Conservation (phyloP, 2,797 vertebrate species). For the Cynodonichthys magdalenae region DNA sequence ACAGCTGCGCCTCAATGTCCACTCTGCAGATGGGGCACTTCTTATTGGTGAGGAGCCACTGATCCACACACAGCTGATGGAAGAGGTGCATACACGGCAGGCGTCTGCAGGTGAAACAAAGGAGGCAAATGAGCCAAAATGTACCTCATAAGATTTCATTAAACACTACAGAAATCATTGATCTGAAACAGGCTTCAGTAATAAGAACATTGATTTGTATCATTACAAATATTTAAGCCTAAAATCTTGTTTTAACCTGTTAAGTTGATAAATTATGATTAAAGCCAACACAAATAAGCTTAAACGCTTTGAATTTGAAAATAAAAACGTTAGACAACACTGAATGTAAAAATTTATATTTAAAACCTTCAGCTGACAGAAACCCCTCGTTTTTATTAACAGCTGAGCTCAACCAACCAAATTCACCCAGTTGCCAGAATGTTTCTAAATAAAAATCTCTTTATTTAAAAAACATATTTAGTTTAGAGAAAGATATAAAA, state of each 20-base stretch:
- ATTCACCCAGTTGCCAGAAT: too few species aligned
- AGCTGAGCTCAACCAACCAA: too few species aligned
- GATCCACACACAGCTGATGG: constrained; percentile 99
- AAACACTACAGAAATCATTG: background rate
- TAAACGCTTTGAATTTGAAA: too few species aligned
- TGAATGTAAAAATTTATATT: too few species aligned
- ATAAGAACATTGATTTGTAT: too few species aligned
- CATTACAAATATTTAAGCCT: too few species aligned
- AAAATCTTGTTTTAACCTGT: too few species aligned
- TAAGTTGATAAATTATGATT: too few species aligned
- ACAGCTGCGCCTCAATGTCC: constrained; percentile 99
- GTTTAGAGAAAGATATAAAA: too few species aligned
- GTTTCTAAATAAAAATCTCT: too few species aligned
- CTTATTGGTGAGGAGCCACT: constrained; percentile 99
- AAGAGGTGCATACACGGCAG: constrained; percentile 99
- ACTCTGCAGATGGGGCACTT: constrained; percentile 99
- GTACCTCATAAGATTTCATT: background rate
- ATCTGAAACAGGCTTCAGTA: background rate
- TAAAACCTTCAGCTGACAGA: background rate
- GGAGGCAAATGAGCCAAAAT: background rate
- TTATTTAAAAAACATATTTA: too few species aligned
- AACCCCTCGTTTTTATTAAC: background rate
- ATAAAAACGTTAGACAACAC: too few species aligned
- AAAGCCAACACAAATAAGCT: background rate
- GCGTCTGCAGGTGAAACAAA: constrained; percentile 80